Base-by-base conservation (phyloP, 2,797 vertebrate genomes). In the Enoplosus armatus region DNA sequence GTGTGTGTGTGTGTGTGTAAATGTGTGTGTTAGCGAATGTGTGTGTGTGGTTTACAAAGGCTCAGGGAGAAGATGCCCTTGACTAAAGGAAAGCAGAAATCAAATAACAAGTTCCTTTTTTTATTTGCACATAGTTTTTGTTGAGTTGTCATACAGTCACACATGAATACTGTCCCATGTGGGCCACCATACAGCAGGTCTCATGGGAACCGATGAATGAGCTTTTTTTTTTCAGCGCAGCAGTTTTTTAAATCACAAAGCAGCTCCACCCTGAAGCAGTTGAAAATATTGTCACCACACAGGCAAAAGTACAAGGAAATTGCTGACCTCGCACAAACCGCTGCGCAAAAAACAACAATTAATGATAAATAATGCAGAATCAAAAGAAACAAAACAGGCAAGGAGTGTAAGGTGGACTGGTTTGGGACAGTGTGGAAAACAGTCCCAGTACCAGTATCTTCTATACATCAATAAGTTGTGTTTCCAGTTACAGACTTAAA, bases 1-100 rank as follows among this genome's bases (percentile, higher is more conserved):
- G n/a, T n/a, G n/a, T n/a, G n/a, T n/a, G n/a, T n/a, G n/a, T n/a
- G 64, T 59, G 41, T 72, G 64, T 55, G 53, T 54, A 27, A 7
- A 5, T 45, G 39, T 37, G 20, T 27, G 35, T 29, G 18, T 65
- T 31, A 10, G 22, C 6, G 16, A 10, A 5, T 33, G 66, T 56
- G 65, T 33, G 41, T n/a, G 27, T 26, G 22, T 58, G 24, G 31
- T 11, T 59, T 33, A 29, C 18, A 47, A 51, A 54, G n/a, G 29
- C 26, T 61, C 20, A 37, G 26, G 6, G 10, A 29, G 22, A 65
- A 27, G 29, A 69, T 43, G 35, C 15, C 14, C n/a, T 48, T 61
- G 27, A 60, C n/a, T 16, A 48, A 61, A 67, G 41, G 0, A 71
- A 63, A 76, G 33, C 3, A 58, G 12, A 55, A 51, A 63, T 61